Conservation (phyloP, 37 sponge, comb jelly and placozoan species). For the Cladorhizidae sp. region DNA sequence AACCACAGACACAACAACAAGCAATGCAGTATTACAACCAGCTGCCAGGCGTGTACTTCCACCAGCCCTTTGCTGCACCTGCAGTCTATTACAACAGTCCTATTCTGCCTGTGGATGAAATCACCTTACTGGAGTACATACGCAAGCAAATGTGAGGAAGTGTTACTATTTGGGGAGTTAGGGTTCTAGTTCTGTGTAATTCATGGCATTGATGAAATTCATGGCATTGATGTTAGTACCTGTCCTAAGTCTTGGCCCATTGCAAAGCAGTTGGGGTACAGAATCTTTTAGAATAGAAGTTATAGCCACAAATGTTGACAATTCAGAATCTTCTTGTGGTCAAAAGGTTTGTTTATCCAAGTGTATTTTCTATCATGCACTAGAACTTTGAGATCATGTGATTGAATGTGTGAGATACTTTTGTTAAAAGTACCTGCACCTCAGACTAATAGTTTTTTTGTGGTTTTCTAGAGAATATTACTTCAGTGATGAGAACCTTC, state of each 20-base stretch:
- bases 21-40: constrained; percentile 30
- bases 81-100: constrained; percentile 52
- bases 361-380: background rate
- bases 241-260: too few species aligned
- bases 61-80: constrained; percentile 34
- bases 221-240: too few species aligned
- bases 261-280: too few species aligned
- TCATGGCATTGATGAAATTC: too few species aligned
- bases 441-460: too few species aligned
- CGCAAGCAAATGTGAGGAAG: constrained; percentile 85
- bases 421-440: too few species aligned
- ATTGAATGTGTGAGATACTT: too few species aligned
- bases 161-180: background rate
- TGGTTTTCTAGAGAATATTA: constrained; percentile 99
- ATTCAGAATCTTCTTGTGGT: too few species aligned
- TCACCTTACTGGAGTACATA: constrained; percentile 77
- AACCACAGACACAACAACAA: constrained; percentile 8
- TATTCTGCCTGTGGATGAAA: constrained; percentile 74
- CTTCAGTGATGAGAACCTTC: constrained; percentile 95
- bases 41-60: constrained; percentile 25
- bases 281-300: too few species aligned
- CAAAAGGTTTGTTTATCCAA: too few species aligned
- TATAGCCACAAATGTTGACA: too few species aligned
- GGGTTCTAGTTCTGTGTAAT: too few species aligned
- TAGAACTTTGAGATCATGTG: background rate